Evolutionary conservation across 2,888 invertebrate genomes (phyloP), one percentile per base, ranked within the genome.

Genomic region (Patella ulyssiponensis): DNA sequence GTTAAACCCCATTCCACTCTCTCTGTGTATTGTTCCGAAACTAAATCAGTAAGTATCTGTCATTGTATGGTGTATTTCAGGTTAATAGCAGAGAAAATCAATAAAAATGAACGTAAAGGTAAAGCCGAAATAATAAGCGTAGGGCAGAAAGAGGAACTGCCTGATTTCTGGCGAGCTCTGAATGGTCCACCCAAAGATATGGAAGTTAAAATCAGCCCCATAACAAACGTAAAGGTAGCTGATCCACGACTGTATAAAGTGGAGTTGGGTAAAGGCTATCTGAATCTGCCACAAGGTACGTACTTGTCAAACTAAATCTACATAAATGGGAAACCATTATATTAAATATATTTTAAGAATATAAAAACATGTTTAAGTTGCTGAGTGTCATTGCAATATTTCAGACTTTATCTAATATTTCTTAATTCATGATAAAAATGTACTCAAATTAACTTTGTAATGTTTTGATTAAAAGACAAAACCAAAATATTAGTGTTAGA

Each of bases 71-170:
- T 75, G 70, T 33, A 14, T 79, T 80, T 86, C 73, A 93, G 98
- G 76, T 93, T 99, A 17, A 95, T 99, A 93, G 96, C 98, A 3
- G 99, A 99, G 92, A 99, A 99, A 92, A 97, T 99, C 78, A 99
- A 98, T 92, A 99, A 99, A 92, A 97, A 98, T 89, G 99, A 99
- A 92, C 93, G 99, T 27, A 99, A 99, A 92, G 97, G 97, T 90
- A 96, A 96, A 90, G 95, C 98, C 0, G 98, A 98, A 88, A 95
- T 99, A 77, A 93, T 96, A 69, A 95, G 96, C 0, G 96, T 97
- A 90, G 93, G 93, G 58, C 96, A 96, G 91, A 96, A 95, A 0
- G 94, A 95, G 78, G 98, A 99, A 89, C 94, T 95, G 9, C 93
- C 93, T 9, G 96, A 96, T 51, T 99, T 99, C 93, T 97, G 98